Conservation (phyloP, 2,797 vertebrate species). For the Anomalospiza imberbis region DNA sequence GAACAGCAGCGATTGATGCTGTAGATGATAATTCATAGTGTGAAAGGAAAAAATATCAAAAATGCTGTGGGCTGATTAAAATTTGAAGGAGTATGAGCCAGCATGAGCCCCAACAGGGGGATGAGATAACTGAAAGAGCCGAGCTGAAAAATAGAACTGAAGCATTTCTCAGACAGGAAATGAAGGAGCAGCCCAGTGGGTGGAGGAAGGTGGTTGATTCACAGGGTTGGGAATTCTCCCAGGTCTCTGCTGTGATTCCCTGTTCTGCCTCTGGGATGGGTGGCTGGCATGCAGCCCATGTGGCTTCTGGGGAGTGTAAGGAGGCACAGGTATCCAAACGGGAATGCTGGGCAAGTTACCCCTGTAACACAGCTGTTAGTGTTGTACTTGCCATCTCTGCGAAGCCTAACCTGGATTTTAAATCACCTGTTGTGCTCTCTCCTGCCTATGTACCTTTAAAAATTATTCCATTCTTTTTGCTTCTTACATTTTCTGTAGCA, state of each 20-base stretch:
- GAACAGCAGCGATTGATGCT: neutral
- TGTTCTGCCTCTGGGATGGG: neutral
- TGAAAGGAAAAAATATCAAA: neutral
- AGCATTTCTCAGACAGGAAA: accelerated
- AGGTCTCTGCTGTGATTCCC: neutral
- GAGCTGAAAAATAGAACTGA: neutral
- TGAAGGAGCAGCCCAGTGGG: neutral
- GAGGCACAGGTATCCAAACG: too few relatives aligned
- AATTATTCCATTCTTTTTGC: neutral
- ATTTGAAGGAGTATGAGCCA: neutral
- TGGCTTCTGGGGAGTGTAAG: neutral
- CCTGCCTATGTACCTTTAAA: neutral
- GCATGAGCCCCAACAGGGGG: neutral
- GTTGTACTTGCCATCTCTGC: neutral
- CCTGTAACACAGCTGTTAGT: neutral
- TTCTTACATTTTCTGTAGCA: neutral
- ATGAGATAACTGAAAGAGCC: neutral
- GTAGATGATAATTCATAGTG: neutral
- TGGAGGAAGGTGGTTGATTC: neutral
- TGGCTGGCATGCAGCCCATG: accelerated
- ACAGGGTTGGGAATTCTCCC: neutral
- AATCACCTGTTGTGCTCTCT: neutral
- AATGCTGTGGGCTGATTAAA: neutral
- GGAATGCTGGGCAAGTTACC: neutral
- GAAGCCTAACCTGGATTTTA: neutral